Evolutionary conservation across 1,140 invertebrate genomes (phyloP), one percentile per base, ranked within the genome.

Genomic region (Solenopsis invicta): DNA sequence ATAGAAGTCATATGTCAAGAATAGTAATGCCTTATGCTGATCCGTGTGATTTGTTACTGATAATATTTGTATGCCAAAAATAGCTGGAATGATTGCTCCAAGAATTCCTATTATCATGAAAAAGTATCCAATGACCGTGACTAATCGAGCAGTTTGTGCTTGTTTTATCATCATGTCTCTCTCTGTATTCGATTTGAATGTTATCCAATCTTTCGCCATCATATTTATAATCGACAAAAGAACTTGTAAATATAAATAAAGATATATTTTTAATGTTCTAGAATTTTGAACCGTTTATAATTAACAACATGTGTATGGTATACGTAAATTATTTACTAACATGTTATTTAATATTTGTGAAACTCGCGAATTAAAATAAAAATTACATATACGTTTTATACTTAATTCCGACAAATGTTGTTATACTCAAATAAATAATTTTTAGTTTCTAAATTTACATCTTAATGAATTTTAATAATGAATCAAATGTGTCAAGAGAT

Each of bases 121-220:
- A 9, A 8, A 0, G 4, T 72, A 80, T 80, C n/a, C 24, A 1
- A 52, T 37, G 13, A 76, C 52, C 18, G 12, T 75, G 2, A 64
- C 2, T 45, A 18, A 24, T 64, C 48, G 66, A 2, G 37, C 24
- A 4, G 56, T 34, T 41, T 18, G 24, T n/a, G 67, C 62, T 24
- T 5, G 69, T 48, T 18, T 62, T 71, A 76, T 62, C 71, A 76
- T 76, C 6, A 87, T 62, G 16, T 12, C 12, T 85, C 34, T 71
- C 2, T 85, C 71, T 21, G 3, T 2, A 0, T 77, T 24, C 8
- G 29, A 8, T 3, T 84, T 85, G 2, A 52, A 29, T 10, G 37
- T 29, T 13, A 52, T 52, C 87, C 82, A 87, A 62, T 87, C 87
- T 54, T 85, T 64, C 3, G 21, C 61, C 4, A 87, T 78, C 87